Percentiles rank a stretch among this genome's conserved stretches.
These are phyloP conservation scores for Pollenia griseotomentosa DNA, from an alignment of 2,888 invertebrate genomes.

Conservation along the genomic window DNA sequence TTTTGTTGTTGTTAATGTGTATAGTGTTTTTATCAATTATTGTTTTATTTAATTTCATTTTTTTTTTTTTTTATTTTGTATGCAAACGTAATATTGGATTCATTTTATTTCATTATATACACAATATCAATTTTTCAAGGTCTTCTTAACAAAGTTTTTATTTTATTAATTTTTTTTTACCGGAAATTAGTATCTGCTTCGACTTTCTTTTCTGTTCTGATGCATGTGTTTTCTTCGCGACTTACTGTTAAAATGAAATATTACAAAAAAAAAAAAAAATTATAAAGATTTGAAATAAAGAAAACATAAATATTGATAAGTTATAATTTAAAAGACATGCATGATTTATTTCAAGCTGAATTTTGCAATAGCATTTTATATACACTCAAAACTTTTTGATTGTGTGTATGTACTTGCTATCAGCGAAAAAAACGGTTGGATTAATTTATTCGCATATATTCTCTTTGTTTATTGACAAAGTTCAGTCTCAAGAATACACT, in stretches of 20 bases:
- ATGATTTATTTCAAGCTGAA: background rate
- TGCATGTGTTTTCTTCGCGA: background rate
- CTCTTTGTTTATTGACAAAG: constrained; percentile 60
- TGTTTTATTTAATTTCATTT: constrained; percentile 6
- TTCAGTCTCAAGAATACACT: constrained; percentile 66
- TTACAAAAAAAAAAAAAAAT: background rate
- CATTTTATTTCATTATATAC: background rate
- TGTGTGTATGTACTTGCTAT: constrained; percentile 21
- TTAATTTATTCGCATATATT: background rate
- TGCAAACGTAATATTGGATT: constrained; percentile 29
- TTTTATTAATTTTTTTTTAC: constrained; percentile 28
- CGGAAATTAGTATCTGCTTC: constrained; percentile 43
- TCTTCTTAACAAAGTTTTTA: constrained; percentile 14
- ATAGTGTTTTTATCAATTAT: constrained; percentile 13
- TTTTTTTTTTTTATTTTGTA: constrained; percentile 2
- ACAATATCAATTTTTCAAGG: constrained; percentile 55
- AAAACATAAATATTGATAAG: constrained; percentile 26
- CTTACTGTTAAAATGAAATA: constrained; percentile 2
- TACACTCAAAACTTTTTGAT: constrained; percentile 24
- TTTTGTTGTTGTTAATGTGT: background rate
- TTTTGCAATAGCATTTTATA: constrained; percentile 9
- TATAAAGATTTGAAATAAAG: background rate
- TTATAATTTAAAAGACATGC: constrained; percentile 8
- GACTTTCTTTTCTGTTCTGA: constrained; percentile 20
- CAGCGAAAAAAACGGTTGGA: constrained; percentile 3